Evolutionary conservation across 2,888 invertebrate genomes (phyloP).

Genomic region (Agrochola litura): DNA sequence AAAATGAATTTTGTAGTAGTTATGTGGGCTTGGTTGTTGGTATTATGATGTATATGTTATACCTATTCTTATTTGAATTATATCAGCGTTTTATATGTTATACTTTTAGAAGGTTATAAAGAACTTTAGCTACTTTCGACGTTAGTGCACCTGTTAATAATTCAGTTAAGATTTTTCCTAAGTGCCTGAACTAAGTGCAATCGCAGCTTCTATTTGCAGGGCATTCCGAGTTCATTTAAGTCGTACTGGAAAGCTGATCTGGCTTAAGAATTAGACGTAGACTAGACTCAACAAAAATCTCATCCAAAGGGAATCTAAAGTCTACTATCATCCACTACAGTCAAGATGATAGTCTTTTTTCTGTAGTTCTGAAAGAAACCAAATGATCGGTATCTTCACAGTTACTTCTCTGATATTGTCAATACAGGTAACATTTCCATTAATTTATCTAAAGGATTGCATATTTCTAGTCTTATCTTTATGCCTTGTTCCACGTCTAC

Average conservation of each 20-base stretch:
- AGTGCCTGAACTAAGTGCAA: not conserved
- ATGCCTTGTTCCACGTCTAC: not conserved
- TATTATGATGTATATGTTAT: conserved; percentile 21
- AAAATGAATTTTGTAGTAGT: not conserved
- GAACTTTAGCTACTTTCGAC: not conserved
- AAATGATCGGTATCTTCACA: not conserved
- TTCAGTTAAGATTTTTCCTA: not conserved
- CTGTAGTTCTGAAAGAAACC: not conserved
- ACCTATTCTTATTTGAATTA: conserved; percentile 17
- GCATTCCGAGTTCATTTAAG: not conserved
- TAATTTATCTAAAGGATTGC: not conserved
- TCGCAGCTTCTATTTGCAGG: not conserved
- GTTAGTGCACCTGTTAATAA: not conserved
- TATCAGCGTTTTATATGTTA: not conserved
- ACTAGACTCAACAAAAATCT: not conserved
- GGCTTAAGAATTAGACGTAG: not conserved
- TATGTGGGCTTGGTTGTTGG: not conserved
- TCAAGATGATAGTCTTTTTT: not conserved
- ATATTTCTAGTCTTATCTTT: not conserved
- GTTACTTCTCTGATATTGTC: not conserved
- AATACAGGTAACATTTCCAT: not conserved
- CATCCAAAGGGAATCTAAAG: not conserved
- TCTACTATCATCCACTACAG: not conserved
- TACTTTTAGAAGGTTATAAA: not conserved
- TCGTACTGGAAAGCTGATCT: not conserved